Conservation (phyloP, 2,113 vertebrate genomes). For the Xenopus borealis region DNA sequence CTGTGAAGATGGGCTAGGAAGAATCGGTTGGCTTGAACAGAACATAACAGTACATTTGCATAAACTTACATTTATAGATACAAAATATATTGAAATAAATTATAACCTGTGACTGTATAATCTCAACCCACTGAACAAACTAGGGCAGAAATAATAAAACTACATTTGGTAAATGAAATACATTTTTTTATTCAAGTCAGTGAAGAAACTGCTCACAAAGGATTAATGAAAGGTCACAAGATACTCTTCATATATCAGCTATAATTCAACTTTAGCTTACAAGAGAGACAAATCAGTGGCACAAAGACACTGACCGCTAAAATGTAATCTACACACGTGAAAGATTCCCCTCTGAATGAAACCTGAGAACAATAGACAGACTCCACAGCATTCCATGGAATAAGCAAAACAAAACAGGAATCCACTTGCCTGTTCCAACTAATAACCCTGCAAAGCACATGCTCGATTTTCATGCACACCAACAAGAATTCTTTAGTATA, state of each 20-base stretch:
- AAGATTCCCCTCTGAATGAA: background rate
- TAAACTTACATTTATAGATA: too few relatives aligned
- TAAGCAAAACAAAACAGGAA: constrained; percentile 17
- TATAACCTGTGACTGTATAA: too few relatives aligned
- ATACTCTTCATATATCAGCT: background rate
- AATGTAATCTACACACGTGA: background rate
- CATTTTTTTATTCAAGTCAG: too few relatives aligned
- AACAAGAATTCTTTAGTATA: background rate
- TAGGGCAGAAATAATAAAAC: too few relatives aligned
- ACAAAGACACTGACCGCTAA: background rate
- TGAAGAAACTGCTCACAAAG: background rate
- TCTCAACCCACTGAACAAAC: too few relatives aligned
- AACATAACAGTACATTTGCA: too few relatives aligned
- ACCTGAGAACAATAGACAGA: background rate
- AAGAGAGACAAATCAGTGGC: background rate
- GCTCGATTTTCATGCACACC: background rate
- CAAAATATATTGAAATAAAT: too few relatives aligned
- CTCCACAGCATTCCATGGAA: constrained; percentile 14
- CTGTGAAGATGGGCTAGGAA: too few relatives aligned
- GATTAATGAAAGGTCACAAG: background rate
- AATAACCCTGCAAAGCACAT: background rate
- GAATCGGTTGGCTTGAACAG: too few relatives aligned
- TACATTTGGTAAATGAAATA: too few relatives aligned
- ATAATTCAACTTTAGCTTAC: background rate
- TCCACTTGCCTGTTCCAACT: background rate